Evolutionary conservation across 2,113 vertebrate species (phyloP), one percentile per base, ranked within the genome.

Genomic region (Suricata suricatta): DNA sequence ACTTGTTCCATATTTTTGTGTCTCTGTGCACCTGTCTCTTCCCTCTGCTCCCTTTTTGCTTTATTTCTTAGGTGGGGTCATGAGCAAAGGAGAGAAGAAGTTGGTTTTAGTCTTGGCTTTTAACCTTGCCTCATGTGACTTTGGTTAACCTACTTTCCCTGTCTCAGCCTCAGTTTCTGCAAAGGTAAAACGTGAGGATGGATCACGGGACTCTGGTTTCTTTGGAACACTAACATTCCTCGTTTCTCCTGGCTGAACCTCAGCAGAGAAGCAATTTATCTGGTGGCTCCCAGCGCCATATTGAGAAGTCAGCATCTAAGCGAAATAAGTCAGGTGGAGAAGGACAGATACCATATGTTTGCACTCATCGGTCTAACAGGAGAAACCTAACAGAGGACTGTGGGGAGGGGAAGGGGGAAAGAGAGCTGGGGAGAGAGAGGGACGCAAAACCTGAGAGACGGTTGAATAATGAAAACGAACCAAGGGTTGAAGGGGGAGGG

Each of bases 131-230:
- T 41, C 11, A 0, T 50, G 66, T 90, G 86, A 60, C 5, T 9
- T 92, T 52, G 17, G 72, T 47, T 47, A 88, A 74, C 44, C 52
- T 33, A 11, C 47, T 74, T 41, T 29, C 16, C 68, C 3, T 57
- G 27, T 80, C 10, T 64, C 12, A 44, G 77, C 81, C 50, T 92
- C 71, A 64, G 89, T 83, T 76, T 93, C 71, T 76, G 33, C 72
- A 54, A 41, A 41, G 33, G 41, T 29, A 12, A 25, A 84, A 80
- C 7, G 6, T 23, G 13, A 41, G 15, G 27, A 44, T 38, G n/a
- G 13, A 25, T 35, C 23, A 21, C 38, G 16, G 41, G 74, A 9
- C 19, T 31, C 1, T 17, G 60, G 44, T 41, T 33, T 69, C 25
- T 47, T 38, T 17, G 11, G 10, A 33, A 27, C n/a, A 21, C 57